These are phyloP conservation scores for Sebastes vulpes DNA, from an alignment of 2,797 vertebrate species.

Conservation along the genomic window DNA sequence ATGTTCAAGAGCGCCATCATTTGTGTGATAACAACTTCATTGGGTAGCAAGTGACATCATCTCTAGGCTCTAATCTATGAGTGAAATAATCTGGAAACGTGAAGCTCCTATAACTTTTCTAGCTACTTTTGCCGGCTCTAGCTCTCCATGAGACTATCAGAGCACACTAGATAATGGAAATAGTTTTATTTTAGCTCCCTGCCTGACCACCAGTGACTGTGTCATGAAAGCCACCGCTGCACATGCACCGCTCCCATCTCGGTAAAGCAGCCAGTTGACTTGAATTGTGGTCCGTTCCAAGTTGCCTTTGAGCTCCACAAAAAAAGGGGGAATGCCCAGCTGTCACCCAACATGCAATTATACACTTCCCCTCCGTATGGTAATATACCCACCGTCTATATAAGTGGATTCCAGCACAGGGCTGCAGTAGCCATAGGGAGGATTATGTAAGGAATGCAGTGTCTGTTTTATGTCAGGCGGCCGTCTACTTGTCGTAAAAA, in stretches of 20 bases:
- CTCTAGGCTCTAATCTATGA: not conserved
- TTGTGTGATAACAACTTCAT: not conserved
- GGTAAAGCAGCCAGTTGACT: conserved; percentile 41
- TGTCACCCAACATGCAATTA: conserved; percentile 57
- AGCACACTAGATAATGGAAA: not conserved
- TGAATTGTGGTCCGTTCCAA: conserved; percentile 42
- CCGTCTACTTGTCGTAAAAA: conserved; percentile 33
- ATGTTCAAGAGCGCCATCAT: not conserved
- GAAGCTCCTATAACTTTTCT: not conserved
- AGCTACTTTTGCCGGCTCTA: too few relatives aligned
- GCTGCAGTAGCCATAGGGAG: conserved; percentile 24
- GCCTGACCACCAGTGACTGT: not conserved
- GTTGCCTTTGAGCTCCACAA: conserved; percentile 46
- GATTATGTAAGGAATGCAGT: conserved; percentile 46
- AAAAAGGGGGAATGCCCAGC: conserved; percentile 44
- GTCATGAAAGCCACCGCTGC: conserved; percentile 24
- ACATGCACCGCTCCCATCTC: conserved; percentile 6
- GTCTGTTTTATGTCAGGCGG: conserved; percentile 49
- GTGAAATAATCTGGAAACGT: not conserved
- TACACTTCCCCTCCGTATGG: conserved; percentile 57
- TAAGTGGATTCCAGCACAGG: conserved; percentile 25
- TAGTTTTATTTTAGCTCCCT: not conserved
- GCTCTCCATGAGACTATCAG: not conserved
- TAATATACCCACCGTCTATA: conserved; percentile 35
- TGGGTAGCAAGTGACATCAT: not conserved